Evolutionary conservation across 2,888 invertebrate species (phyloP).

Genomic region (Phorcus lineatus): DNA sequence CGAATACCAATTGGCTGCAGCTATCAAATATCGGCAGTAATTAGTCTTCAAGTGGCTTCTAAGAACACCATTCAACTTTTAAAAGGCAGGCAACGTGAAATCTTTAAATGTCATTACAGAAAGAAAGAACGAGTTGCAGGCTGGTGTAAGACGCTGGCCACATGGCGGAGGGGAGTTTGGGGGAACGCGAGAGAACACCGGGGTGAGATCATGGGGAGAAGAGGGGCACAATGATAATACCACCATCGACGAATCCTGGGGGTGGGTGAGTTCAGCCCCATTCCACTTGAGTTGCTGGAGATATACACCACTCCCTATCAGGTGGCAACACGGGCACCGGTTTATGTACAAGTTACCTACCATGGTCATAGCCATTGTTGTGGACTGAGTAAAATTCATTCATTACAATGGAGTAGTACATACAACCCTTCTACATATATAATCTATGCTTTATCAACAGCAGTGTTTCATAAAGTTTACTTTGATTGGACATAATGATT

Average conservation of each 20-base stretch:
- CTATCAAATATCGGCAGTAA: slow-evolving; percentile 24
- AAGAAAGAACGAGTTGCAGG: slow-evolving; percentile 5
- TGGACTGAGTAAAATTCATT: no score
- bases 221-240: slow-evolving; percentile 3
- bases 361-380: no score
- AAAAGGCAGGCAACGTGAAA: slow-evolving; percentile 22
- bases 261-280: not conserved
- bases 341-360: no score
- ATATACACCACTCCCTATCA: no score
- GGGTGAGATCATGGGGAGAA: not conserved
- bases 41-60: slow-evolving; percentile 24
- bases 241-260: slow-evolving; percentile 17
- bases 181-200: not conserved
- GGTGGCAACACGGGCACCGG: no score
- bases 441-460: no score
- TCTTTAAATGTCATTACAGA: slow-evolving; percentile 25
- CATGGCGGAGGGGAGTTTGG: not conserved
- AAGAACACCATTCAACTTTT: slow-evolving; percentile 5
- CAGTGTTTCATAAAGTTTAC: no score
- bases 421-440: no score
- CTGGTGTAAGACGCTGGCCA: slow-evolving; percentile 4
- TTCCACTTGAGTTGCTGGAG: not conserved
- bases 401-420: no score
- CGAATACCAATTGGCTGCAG: not conserved
- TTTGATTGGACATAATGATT: no score